phyloP scores from a whole-genome alignment of 2,888 invertebrate species.

The Macrophya alboannulata region DNA sequence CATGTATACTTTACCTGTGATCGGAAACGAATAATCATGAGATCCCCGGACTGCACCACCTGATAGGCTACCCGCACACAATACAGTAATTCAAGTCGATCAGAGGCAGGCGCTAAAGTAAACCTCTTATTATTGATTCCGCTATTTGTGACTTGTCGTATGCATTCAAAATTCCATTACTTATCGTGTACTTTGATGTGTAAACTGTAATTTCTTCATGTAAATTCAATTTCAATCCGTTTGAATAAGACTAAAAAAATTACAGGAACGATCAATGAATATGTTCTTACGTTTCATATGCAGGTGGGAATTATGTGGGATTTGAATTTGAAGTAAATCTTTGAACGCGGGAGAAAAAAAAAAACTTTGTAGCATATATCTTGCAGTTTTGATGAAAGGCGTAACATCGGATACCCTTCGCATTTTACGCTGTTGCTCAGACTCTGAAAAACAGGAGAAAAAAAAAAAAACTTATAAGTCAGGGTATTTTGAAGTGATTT shows the following conservation, averaged over 20 bases:
- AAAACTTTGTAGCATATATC: too few species aligned
- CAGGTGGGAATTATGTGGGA: too few species aligned
- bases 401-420: too few species aligned
- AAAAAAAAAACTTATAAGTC: too few species aligned
- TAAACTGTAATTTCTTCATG: not conserved
- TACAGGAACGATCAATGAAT: not conserved
- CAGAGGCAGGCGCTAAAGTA: not conserved
- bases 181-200: too few species aligned
- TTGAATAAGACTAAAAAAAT: not conserved
- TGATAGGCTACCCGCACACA: constrained; percentile 11
- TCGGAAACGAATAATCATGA: not conserved
- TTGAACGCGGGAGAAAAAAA: too few species aligned
- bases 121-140: not conserved
- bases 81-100: not conserved
- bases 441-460: too few species aligned
- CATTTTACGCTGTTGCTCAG: too few species aligned
- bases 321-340: too few species aligned
- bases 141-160: not conserved
- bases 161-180: not conserved
- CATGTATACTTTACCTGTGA: not conserved
- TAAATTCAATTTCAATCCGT: not conserved
- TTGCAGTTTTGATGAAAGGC: too few species aligned
- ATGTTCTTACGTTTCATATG: too few species aligned
- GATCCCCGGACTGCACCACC: not conserved
- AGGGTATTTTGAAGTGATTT: too few species aligned